Conservation (phyloP, 2,113 vertebrate genomes). For the Ginglymostoma cirratum region DNA sequence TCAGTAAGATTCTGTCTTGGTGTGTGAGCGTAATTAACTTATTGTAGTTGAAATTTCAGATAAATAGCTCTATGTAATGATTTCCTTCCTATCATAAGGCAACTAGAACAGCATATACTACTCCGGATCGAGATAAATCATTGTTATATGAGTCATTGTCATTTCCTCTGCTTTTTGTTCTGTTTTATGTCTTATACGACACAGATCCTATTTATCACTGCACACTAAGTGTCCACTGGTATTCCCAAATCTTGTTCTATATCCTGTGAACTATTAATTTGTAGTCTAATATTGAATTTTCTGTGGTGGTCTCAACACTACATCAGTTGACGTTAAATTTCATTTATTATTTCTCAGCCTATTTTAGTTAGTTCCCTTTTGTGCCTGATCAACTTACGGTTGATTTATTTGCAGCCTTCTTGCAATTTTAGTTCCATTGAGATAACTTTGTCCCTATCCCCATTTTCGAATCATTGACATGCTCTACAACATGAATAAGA, state of each 20-base stretch:
- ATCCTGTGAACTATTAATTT: background rate
- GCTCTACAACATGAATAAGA: background rate
- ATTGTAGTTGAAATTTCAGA: background rate
- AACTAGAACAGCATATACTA: background rate
- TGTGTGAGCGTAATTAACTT: background rate
- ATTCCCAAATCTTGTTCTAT: background rate
- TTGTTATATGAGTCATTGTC: background rate
- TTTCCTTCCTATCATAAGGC: background rate
- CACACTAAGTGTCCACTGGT: background rate
- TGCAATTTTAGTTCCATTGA: background rate
- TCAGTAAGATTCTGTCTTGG: background rate
- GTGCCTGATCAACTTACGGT: background rate
- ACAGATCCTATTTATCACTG: background rate
- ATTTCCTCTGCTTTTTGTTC: background rate
- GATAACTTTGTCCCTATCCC: background rate
- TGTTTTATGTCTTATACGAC: background rate
- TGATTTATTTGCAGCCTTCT: background rate
- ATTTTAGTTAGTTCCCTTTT: background rate
- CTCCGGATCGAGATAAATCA: background rate
- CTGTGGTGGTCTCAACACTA: background rate
- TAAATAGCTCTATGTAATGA: background rate
- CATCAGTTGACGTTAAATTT: background rate
- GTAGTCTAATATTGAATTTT: background rate
- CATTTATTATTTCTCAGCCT: background rate
- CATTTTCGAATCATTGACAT: background rate